Conservation (phyloP, 2,888 invertebrate genomes). For the Steinernema carpocapsae region DNA sequence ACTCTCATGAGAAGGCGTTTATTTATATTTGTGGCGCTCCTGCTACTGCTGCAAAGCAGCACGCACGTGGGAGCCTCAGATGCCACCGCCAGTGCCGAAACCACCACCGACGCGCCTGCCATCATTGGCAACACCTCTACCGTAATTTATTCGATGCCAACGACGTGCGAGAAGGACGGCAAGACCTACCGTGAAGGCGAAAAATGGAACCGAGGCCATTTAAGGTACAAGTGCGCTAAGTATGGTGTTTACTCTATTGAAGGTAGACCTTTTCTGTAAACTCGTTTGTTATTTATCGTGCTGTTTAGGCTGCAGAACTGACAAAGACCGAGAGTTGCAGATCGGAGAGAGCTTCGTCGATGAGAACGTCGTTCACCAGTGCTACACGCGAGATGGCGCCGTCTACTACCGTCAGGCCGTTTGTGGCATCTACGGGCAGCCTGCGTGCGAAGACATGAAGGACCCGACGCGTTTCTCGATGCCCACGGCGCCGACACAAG, state of each 20-base stretch:
- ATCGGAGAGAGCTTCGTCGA: constrained; percentile 26
- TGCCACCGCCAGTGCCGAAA: not conserved
- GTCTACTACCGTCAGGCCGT: constrained; percentile 27
- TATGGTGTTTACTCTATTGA: constrained; percentile 31
- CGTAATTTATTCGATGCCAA: constrained; percentile 27
- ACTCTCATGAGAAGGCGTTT: constrained; percentile 9
- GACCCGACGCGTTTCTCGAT: constrained; percentile 16
- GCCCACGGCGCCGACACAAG: constrained; percentile 10
- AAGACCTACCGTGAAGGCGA: constrained; percentile 25
- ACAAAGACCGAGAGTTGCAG: constrained; percentile 25
- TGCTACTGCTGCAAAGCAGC: not conserved
- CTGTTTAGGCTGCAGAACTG: constrained; percentile 28
- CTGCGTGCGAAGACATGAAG: constrained; percentile 31
- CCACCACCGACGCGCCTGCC: not conserved
- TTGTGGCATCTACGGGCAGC: constrained; percentile 30
- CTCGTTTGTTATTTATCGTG: not conserved
- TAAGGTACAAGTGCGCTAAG: constrained; percentile 32
- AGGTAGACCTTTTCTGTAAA: not conserved
- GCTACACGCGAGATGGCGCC: constrained; percentile 24
- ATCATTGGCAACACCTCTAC: constrained; percentile 28
- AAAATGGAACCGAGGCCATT: constrained; percentile 23
- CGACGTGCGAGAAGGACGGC: constrained; percentile 28
- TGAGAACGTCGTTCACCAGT: constrained; percentile 23
- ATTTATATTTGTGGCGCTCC: constrained; percentile 22
- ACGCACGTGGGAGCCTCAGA: not conserved